phyloP scores from a whole-genome alignment of 2,797 vertebrate genomes.

The Australoheros facetus region DNA sequence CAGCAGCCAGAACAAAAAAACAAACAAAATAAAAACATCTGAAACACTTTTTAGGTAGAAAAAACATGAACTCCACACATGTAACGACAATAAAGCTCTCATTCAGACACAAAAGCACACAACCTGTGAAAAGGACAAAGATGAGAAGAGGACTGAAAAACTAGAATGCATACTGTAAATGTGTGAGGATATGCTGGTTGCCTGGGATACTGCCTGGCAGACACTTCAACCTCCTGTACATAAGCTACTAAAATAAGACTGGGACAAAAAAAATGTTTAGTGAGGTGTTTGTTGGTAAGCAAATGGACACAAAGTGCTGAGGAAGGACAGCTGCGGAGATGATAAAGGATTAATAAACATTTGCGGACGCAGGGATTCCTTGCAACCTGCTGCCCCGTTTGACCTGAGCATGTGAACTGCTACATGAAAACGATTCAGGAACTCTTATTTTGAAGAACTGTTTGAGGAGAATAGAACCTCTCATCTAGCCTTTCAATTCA shows the following conservation, averaged over 20 bases:
- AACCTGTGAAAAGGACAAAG: constrained; percentile 63
- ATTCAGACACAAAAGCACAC: constrained; percentile 54
- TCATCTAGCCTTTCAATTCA: constrained; percentile 20
- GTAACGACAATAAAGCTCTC: constrained; percentile 22
- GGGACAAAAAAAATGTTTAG: constrained; percentile 42
- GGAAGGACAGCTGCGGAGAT: constrained; percentile 44
- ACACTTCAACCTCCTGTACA: constrained; percentile 73
- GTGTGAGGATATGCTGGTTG: constrained; percentile 64
- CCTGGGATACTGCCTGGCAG: constrained; percentile 61
- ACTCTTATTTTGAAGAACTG: constrained; percentile 50
- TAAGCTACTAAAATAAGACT: constrained; percentile 72
- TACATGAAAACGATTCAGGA: constrained; percentile 46
- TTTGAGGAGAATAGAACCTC: constrained; percentile 17
- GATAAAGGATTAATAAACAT: constrained; percentile 29
- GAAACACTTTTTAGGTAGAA: constrained; percentile 42
- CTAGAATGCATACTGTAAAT: constrained; percentile 67
- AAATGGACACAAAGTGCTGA: constrained; percentile 45
- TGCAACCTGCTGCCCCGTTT: constrained; percentile 19
- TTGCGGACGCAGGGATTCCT: constrained; percentile 22
- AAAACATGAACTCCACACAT: constrained; percentile 20
- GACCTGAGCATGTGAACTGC: constrained; percentile 64
- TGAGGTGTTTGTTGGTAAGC: constrained; percentile 48
- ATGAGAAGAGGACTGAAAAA: constrained; percentile 54
- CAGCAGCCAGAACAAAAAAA: constrained; percentile 32
- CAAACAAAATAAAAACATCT: neutral